Evolutionary conservation across 2,888 invertebrate species (phyloP).

Genomic region (Eupithecia exiguata): DNA sequence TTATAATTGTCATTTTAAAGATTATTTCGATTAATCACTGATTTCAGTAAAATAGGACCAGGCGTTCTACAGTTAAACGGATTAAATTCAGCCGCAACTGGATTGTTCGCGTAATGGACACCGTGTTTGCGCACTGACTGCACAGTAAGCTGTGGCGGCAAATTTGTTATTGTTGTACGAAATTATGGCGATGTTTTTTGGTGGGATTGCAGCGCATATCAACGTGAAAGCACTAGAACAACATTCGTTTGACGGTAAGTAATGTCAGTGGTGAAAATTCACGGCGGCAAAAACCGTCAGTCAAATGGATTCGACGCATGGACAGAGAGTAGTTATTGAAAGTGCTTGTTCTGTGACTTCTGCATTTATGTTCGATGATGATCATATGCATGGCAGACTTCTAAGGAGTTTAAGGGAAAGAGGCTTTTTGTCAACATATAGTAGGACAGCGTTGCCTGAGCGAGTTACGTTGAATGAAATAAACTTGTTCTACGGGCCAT

Average conservation of each 20-base stretch:
- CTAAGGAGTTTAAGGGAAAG: background rate
- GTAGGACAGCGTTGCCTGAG: background rate
- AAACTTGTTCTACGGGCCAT: background rate
- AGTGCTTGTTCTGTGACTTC: background rate
- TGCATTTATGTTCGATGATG: background rate
- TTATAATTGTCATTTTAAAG: background rate
- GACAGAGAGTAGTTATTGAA: background rate
- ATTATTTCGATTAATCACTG: background rate
- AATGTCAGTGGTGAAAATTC: background rate
- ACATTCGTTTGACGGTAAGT: background rate
- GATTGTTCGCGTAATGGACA: constrained; percentile 73
- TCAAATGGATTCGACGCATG: background rate
- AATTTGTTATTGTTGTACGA: constrained; percentile 55
- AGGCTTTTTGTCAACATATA: background rate
- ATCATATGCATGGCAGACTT: background rate
- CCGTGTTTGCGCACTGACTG: constrained; percentile 48
- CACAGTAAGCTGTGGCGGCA: constrained; percentile 44
- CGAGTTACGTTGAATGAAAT: background rate
- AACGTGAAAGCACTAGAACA: background rate
- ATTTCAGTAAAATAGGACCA: constrained; percentile 1
- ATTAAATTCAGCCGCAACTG: constrained; percentile 75
- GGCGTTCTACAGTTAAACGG: constrained; percentile 71
- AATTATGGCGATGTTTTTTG: constrained; percentile 26
- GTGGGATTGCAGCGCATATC: constrained; percentile 1
- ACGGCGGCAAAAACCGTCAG: background rate